Evolutionary conservation across 2,888 invertebrate species (phyloP).

Genomic region (Gastracanthus pulcherrimus): DNA sequence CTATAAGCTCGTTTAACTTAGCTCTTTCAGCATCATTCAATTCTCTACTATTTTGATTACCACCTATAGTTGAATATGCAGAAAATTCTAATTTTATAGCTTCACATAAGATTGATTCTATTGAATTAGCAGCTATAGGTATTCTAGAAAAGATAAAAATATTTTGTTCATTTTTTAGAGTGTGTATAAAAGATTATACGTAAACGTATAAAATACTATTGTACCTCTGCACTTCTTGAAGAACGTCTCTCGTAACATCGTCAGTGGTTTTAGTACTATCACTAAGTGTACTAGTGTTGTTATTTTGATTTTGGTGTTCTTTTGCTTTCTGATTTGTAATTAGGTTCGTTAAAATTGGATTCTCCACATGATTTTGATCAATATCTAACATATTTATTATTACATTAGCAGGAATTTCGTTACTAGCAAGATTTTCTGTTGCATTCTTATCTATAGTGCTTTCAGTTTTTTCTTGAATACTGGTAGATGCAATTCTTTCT

Average conservation of each 20-base stretch:
- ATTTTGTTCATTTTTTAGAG: not conserved
- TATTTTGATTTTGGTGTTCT: slow-evolving; percentile 63
- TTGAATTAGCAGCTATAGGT: slow-evolving; percentile 83
- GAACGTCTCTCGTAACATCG: slow-evolving; percentile 81
- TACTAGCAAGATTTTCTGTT: slow-evolving; percentile 50
- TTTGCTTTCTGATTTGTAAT: slow-evolving; percentile 71
- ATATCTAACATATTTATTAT: slow-evolving; percentile 39
- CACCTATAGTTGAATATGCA: slow-evolving; percentile 83
- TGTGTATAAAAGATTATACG: not conserved
- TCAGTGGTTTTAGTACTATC: slow-evolving; percentile 66
- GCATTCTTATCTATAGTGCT: slow-evolving; percentile 29
- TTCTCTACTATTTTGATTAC: slow-evolving; percentile 82
- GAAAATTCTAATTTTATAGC: slow-evolving; percentile 92
- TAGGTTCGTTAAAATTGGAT: slow-evolving; percentile 72
- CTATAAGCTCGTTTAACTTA: slow-evolving; percentile 90
- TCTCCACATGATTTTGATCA: slow-evolving; percentile 65
- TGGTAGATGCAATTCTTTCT: slow-evolving; percentile 49
- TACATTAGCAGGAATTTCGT: slow-evolving; percentile 62
- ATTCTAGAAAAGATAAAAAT: slow-evolving; percentile 74
- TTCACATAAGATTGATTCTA: slow-evolving; percentile 90
- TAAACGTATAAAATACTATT: not conserved
- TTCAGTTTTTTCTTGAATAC: slow-evolving; percentile 8
- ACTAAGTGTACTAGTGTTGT: slow-evolving; percentile 48
- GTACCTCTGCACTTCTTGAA: slow-evolving; percentile 84
- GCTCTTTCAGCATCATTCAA: slow-evolving; percentile 90